Conservation (phyloP, 2,888 invertebrate species). For the Drosophila mercatorum region DNA sequence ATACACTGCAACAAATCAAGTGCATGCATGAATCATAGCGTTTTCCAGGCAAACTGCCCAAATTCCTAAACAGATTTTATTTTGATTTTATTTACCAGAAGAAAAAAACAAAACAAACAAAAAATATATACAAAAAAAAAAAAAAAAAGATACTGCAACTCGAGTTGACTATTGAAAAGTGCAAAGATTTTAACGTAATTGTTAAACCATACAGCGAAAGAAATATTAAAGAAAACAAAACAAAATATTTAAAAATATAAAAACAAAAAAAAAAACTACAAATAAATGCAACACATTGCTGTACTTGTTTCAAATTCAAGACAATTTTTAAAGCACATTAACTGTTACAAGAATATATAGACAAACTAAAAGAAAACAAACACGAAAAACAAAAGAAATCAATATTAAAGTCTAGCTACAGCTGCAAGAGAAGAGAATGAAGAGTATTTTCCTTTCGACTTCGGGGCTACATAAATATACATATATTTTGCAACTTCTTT, state of each 20-base stretch:
- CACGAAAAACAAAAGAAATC: conserved; percentile 3
- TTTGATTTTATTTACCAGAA: conserved; percentile 9
- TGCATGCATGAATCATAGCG: conserved; percentile 60
- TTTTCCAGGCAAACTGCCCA: conserved; percentile 70
- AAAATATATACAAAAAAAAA: conserved; percentile 11
- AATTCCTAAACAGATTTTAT: conserved; percentile 33
- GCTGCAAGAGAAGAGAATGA: conserved; percentile 3
- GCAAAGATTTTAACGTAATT: conserved; percentile 78
- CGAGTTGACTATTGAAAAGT: conserved; percentile 77
- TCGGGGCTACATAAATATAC: conserved; percentile 17
- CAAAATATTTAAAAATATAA: conserved; percentile 20
- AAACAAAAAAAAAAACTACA: conserved; percentile 20
- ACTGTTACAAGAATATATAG: conserved; percentile 52
- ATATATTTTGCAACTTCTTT: conserved; percentile 39
- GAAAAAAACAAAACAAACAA: conserved; percentile 8
- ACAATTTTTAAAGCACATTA: conserved; percentile 67
- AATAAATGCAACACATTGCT: conserved; percentile 59
- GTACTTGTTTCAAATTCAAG: conserved; percentile 73
- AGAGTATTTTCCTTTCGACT: conserved; percentile 18
- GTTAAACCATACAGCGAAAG: conserved; percentile 79
- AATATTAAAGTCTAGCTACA: conserved; percentile 9
- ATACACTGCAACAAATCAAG: conserved; percentile 33
- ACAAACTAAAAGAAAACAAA: conserved; percentile 7
- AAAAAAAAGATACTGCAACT: conserved; percentile 46
- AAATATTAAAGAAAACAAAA: conserved; percentile 45